These are phyloP conservation scores for Gorsachius goisagi DNA, from an alignment of 2,113 vertebrate genomes.

Conservation along the genomic window DNA sequence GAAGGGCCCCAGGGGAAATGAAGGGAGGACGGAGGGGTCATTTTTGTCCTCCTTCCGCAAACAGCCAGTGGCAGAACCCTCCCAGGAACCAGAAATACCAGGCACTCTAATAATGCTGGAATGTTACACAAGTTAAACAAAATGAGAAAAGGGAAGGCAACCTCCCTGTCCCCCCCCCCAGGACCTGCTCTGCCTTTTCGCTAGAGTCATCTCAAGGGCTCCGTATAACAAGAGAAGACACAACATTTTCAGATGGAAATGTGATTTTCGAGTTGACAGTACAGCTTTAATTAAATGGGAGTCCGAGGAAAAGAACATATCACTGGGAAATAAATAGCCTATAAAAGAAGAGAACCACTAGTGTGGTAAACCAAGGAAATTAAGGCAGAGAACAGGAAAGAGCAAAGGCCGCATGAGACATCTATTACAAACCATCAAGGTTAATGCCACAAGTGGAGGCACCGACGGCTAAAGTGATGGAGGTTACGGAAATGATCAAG, in stretches of 20 bases:
- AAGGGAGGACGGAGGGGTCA: not conserved
- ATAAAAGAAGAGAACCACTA: constrained; percentile 34
- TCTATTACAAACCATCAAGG: constrained; percentile 44
- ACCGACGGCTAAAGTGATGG: not conserved
- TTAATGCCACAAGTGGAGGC: constrained; percentile 8
- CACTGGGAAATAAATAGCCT: constrained; percentile 45
- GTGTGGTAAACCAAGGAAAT: constrained; percentile 44
- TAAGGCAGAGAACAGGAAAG: constrained; percentile 29
- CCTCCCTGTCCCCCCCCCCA: too few species aligned
- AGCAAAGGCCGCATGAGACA: constrained; percentile 40
- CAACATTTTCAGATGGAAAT: constrained; percentile 50
- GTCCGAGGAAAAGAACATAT: constrained; percentile 25
- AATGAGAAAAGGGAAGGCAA: not conserved
- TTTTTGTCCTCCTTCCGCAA: not conserved
- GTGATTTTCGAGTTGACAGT: constrained; percentile 41
- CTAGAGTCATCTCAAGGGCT: not conserved
- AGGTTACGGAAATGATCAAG: constrained; percentile 13
- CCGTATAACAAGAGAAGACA: constrained; percentile 10
- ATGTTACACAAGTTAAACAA: not conserved
- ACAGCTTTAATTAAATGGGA: constrained; percentile 57
- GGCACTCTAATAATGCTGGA: not conserved
- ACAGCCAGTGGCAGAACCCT: not conserved
- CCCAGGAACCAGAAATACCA: not conserved
- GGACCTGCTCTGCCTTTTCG: not conserved
- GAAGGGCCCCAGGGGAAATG: not conserved